Percentiles rank a stretch among this genome's conserved stretches.
phyloP scores from a whole-genome alignment of 2,888 invertebrate species.

The Drepanosiphum platanoidis region DNA sequence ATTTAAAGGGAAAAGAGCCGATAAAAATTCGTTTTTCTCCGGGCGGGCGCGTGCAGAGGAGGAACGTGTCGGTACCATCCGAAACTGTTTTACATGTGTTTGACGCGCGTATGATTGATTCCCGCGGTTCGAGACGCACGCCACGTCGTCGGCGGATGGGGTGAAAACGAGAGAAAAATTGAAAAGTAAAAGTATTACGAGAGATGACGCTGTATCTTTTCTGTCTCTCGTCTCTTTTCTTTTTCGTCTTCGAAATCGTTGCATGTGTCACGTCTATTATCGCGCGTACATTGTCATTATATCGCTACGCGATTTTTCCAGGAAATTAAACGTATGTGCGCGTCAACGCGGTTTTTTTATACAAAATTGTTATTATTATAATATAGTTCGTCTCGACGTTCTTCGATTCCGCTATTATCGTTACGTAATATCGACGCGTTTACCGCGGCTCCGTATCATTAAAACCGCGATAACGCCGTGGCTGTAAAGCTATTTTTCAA shows the following conservation, averaged over 20 bases:
- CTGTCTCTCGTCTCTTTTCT: neutral
- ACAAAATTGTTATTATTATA: neutral
- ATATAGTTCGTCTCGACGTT: neutral
- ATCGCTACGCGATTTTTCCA: conserved; percentile 31
- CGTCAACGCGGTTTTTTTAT: neutral
- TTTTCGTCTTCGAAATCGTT: neutral
- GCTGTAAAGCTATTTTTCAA: too few species aligned
- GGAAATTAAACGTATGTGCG: conserved; percentile 52
- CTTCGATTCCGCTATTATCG: too few species aligned
- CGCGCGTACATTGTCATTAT: neutral
- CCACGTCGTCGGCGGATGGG: conserved; percentile 16
- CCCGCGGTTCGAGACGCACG: conserved; percentile 17
- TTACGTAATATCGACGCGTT: too few species aligned
- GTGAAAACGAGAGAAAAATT: conserved; percentile 37
- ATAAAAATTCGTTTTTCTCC: conserved; percentile 51
- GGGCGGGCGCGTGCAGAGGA: neutral
- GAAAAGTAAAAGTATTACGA: conserved; percentile 42
- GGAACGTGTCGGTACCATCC: conserved; percentile 52
- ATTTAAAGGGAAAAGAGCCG: conserved; percentile 47
- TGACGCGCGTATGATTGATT: conserved; percentile 62
- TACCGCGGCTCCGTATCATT: too few species aligned
- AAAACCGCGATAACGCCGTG: too few species aligned
- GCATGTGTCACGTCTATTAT: neutral
- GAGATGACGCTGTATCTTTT: conserved; percentile 23
- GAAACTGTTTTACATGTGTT: conserved; percentile 60